Conservation (phyloP, 2,888 invertebrate genomes). For the Tetragnatha montana region DNA sequence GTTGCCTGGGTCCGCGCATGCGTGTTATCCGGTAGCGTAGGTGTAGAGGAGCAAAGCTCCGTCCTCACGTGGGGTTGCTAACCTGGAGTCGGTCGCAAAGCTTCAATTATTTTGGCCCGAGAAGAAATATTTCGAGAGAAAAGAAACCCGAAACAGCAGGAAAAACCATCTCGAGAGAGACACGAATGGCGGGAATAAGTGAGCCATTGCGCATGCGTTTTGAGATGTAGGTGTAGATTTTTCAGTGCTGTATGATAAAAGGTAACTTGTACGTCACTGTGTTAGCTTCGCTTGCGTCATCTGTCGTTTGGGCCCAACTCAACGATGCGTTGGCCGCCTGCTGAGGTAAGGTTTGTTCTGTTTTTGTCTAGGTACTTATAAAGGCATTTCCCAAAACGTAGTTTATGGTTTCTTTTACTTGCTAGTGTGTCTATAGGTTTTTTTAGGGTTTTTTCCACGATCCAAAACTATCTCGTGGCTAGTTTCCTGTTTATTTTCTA, state of each 20-base stretch:
- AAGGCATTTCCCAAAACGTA: background rate
- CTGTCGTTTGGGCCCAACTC: slow-evolving; percentile 41
- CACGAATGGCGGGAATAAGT: background rate
- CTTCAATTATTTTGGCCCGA: background rate
- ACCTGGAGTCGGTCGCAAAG: slow-evolving; percentile 15
- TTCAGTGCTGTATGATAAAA: slow-evolving; percentile 52
- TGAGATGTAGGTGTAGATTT: slow-evolving; percentile 49
- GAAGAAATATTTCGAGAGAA: slow-evolving; percentile 5
- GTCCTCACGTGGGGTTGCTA: slow-evolving; percentile 49
- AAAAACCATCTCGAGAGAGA: background rate
- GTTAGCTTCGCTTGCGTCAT: slow-evolving; percentile 67
- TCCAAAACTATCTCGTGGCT: background rate
- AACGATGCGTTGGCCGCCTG: slow-evolving; percentile 68
- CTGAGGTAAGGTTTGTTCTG: slow-evolving; percentile 53
- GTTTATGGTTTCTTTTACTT: background rate
- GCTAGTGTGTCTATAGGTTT: too few relatives aligned
- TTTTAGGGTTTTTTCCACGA: background rate
- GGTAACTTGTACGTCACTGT: slow-evolving; percentile 61
- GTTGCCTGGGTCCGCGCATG: slow-evolving; percentile 17
- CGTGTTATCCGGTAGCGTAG: slow-evolving; percentile 16
- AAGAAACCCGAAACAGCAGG: background rate
- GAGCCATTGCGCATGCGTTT: slow-evolving; percentile 55
- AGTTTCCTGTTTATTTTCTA: background rate
- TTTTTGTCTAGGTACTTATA: slow-evolving; percentile 12
- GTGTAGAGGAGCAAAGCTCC: slow-evolving; percentile 32